Percentiles rank a stretch among this genome's conserved stretches.
phyloP scores from a whole-genome alignment of 64 coral and sea anemone genomes.

The Hydrozoanthus tunicans region DNA sequence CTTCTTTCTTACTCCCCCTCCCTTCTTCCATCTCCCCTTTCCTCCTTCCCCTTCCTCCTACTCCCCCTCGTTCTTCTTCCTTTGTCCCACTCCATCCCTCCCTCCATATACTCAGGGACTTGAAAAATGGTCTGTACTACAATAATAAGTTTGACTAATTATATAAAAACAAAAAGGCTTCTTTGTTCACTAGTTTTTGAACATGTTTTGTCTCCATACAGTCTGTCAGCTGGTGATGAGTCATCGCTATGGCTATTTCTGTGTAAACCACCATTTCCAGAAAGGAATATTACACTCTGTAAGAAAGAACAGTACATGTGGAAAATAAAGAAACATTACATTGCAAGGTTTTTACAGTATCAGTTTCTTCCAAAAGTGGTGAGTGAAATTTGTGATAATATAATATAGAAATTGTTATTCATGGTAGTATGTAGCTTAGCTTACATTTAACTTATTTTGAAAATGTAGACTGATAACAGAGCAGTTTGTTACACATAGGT shows the following conservation, averaged over 20 bases:
- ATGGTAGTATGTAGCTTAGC: background rate
- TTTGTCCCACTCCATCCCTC: no score
- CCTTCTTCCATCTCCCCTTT: no score
- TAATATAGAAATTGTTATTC: background rate
- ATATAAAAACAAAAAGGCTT: no score
- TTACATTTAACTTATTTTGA: no score
- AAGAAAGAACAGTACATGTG: constrained; percentile 32
- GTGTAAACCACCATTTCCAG: constrained; percentile 30
- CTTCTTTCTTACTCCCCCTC: no score
- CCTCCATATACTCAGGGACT: no score
- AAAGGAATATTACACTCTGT: constrained; percentile 5
- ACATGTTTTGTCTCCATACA: background rate
- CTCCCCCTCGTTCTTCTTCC: no score
- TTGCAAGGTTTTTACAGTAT: constrained; percentile 44
- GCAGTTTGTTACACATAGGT: no score
- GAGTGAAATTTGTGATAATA: background rate
- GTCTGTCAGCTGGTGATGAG: constrained; percentile 1
- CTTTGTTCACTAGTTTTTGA: no score
- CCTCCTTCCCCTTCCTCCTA: no score
- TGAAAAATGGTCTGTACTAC: no score
- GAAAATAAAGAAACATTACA: constrained; percentile 48
- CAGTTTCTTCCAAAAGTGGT: constrained; percentile 47
- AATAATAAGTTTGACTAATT: no score
- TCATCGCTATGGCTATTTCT: constrained; percentile 37
- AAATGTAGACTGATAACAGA: background rate